Evolutionary conservation across 2,113 vertebrate species (phyloP).

Genomic region (Propithecus coquereli): DNA sequence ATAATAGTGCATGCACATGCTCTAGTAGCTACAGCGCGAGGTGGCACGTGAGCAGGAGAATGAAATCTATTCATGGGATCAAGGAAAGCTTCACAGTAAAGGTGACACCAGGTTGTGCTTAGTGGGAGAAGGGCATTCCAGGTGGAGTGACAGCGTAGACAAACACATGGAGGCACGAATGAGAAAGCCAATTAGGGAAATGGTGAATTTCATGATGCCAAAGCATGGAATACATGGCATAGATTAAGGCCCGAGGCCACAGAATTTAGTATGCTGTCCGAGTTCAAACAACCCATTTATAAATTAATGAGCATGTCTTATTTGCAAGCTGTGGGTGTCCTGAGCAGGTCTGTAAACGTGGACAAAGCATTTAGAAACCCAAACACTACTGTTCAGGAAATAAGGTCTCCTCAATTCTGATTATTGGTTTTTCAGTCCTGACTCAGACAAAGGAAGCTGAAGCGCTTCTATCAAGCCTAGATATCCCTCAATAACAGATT

Average conservation of each 20-base stretch:
- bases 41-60: background rate
- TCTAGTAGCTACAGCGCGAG: background rate
- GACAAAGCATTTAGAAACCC: background rate
- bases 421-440: background rate
- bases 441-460: background rate
- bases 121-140: background rate
- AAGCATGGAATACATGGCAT: background rate
- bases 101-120: background rate
- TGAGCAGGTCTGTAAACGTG: background rate
- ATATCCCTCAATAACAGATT: background rate
- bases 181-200: background rate
- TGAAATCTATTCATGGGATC: background rate
- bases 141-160: background rate
- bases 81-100: background rate
- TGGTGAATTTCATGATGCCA: background rate
- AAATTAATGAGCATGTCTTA: background rate
- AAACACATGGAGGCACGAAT: background rate
- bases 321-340: background rate
- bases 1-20: background rate
- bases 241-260: background rate
- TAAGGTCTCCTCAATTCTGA: background rate
- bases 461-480: background rate
- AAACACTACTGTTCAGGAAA: background rate
- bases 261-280: background rate
- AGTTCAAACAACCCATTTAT: background rate